These are phyloP conservation scores for Danaus chrysippus DNA, from an alignment of 2,888 invertebrate species.

Conservation along the genomic window DNA sequence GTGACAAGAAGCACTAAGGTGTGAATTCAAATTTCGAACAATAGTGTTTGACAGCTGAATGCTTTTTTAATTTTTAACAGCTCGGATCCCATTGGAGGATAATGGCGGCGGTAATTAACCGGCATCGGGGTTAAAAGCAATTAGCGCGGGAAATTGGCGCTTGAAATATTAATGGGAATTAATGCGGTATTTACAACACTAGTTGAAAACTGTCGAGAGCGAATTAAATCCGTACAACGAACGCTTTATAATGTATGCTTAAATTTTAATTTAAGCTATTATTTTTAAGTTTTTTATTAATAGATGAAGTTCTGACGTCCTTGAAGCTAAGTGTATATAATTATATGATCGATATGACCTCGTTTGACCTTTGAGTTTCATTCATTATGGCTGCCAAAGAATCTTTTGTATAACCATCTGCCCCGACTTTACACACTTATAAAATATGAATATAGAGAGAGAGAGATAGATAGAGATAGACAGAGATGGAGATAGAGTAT, in stretches of 20 bases:
- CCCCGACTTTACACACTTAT: neutral
- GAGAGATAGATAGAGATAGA: too few relatives aligned
- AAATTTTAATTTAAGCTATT: too few relatives aligned
- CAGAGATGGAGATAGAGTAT: too few relatives aligned
- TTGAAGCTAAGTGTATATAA: too few relatives aligned
- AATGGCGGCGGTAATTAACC: conserved; percentile 26
- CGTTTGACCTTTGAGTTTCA: conserved; percentile 24
- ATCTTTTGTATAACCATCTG: conserved; percentile 6
- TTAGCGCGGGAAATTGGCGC: conserved; percentile 30
- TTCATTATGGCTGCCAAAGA: conserved; percentile 8
- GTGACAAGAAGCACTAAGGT: conserved; percentile 38
- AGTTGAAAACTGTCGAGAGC: neutral
- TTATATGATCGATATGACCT: conserved; percentile 14
- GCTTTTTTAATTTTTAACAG: conserved; percentile 33
- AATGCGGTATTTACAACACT: conserved; percentile 1
- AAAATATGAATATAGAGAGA: too few relatives aligned
- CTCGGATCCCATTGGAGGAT: conserved; percentile 22
- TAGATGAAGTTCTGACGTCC: too few relatives aligned
- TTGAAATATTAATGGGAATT: conserved; percentile 6
- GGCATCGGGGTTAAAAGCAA: conserved; percentile 28
- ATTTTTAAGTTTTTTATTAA: too few relatives aligned
- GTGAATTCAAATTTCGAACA: conserved; percentile 43
- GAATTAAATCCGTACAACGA: neutral
- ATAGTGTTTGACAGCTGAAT: conserved; percentile 44
- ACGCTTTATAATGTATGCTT: neutral